These are phyloP conservation scores for Hylyphantes graminicola DNA, from an alignment of 1,140 invertebrate species.

Conservation along the genomic window DNA sequence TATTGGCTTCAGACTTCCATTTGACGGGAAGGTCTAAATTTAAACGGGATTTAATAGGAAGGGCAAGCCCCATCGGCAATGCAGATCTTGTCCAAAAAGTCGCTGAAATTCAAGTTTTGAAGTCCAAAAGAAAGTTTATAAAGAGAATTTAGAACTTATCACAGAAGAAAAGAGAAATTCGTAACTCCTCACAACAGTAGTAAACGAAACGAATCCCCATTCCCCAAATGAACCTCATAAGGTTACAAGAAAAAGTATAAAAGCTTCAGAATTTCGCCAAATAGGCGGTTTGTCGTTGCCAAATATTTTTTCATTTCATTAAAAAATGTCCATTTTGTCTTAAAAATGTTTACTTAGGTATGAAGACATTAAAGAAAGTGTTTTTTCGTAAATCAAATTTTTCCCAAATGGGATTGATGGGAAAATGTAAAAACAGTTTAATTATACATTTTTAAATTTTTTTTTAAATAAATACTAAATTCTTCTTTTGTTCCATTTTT, in stretches of 20 bases:
- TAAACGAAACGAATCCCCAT: background rate
- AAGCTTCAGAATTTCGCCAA: background rate
- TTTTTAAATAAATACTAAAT: too few species aligned
- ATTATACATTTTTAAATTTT: too few species aligned
- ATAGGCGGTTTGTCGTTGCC: background rate
- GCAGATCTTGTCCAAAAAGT: constrained; percentile 2
- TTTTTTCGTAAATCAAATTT: background rate
- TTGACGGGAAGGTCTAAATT: constrained; percentile 32
- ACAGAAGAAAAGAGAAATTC: background rate
- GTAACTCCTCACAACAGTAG: too few species aligned
- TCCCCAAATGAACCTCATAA: background rate
- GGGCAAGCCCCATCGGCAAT: constrained; percentile 51
- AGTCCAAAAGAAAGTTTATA: background rate
- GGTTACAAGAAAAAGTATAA: background rate
- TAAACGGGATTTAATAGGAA: constrained; percentile 11
- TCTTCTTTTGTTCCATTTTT: too few species aligned
- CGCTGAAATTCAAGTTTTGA: background rate
- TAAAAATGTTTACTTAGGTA: background rate
- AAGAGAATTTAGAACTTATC: too few species aligned
- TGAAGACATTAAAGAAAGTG: background rate
- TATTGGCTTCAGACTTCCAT: constrained; percentile 36
- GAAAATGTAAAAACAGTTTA: too few species aligned
- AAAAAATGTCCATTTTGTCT: background rate
- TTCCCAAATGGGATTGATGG: background rate
- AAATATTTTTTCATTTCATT: background rate